Evolutionary conservation across 2,113 vertebrate species (phyloP).

Genomic region (Hydrolagus affinis): DNA sequence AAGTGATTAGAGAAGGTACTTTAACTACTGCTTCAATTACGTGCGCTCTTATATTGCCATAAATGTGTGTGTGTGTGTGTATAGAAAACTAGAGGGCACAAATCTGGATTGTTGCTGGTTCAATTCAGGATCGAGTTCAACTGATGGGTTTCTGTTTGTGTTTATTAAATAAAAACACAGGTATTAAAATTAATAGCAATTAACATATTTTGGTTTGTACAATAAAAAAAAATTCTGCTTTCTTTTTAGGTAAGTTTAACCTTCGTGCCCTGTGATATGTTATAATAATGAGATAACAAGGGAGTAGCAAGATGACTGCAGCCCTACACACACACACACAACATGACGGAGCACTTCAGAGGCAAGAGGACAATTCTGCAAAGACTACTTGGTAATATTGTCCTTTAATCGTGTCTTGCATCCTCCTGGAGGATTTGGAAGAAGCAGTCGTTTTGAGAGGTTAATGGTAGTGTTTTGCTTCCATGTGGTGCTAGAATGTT

Average conservation of each 20-base stretch:
- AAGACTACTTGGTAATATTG: not conserved
- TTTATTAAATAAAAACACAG: too few species aligned
- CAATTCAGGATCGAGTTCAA: too few species aligned
- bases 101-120: too few species aligned
- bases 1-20: too few species aligned
- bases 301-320: not conserved
- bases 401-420: not conserved
- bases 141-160: too few species aligned
- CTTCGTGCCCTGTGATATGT: not conserved
- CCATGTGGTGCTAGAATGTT: too few species aligned
- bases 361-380: not conserved
- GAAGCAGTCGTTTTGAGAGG: not conserved
- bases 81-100: too few species aligned
- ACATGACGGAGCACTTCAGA: not conserved
- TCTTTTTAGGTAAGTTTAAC: conserved; percentile 15
- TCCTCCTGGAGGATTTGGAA: not conserved
- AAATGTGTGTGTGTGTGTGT: too few species aligned
- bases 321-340: too few species aligned
- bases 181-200: not conserved
- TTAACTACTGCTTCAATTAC: too few species aligned
- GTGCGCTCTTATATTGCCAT: too few species aligned
- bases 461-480: not conserved
- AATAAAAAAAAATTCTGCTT: not conserved
- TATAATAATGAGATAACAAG: conserved; percentile 7
- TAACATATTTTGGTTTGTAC: not conserved